These are phyloP conservation scores for Trichacis sp. DNA, from an alignment of 2,888 invertebrate genomes.

Conservation along the genomic window DNA sequence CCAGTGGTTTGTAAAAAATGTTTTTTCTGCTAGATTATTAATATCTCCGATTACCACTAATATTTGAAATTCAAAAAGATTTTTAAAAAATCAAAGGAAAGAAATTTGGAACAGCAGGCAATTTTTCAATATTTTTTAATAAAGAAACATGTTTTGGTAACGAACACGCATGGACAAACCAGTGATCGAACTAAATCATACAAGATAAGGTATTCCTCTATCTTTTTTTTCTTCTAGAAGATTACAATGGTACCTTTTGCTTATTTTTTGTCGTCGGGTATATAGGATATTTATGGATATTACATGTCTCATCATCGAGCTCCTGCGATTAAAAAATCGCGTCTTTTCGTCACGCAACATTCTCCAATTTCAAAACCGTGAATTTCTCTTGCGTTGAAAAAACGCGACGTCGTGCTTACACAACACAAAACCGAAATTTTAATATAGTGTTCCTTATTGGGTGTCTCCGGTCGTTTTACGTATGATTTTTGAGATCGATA, in stretches of 20 bases:
- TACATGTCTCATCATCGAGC: conserved; percentile 24
- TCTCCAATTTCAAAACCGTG: conserved; percentile 17
- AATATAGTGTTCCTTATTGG: neutral
- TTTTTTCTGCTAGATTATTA: neutral
- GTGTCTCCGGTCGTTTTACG: neutral
- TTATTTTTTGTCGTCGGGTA: conserved; percentile 55
- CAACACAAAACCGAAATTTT: too few species aligned
- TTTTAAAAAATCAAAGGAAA: too few species aligned
- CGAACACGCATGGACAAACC: conserved; percentile 74
- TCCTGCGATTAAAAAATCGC: conserved; percentile 2
- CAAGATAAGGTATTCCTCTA: conserved; percentile 62
- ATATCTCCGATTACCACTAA: too few species aligned
- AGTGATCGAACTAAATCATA: conserved; percentile 63
- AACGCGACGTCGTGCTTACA: too few species aligned
- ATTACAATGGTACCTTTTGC: conserved; percentile 58
- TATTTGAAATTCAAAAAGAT: too few species aligned
- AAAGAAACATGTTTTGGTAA: conserved; percentile 73
- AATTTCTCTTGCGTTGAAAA: conserved; percentile 15
- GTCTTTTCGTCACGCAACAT: conserved; percentile 6
- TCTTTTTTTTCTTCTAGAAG: conserved; percentile 58
- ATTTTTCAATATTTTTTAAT: conserved; percentile 67
- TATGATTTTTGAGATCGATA: conserved; percentile 15
- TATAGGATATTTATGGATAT: conserved; percentile 62
- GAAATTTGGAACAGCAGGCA: neutral
- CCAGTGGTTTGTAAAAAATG: too few species aligned